Conservation (phyloP, 2,113 vertebrate genomes). For the Blennius ocellaris region DNA sequence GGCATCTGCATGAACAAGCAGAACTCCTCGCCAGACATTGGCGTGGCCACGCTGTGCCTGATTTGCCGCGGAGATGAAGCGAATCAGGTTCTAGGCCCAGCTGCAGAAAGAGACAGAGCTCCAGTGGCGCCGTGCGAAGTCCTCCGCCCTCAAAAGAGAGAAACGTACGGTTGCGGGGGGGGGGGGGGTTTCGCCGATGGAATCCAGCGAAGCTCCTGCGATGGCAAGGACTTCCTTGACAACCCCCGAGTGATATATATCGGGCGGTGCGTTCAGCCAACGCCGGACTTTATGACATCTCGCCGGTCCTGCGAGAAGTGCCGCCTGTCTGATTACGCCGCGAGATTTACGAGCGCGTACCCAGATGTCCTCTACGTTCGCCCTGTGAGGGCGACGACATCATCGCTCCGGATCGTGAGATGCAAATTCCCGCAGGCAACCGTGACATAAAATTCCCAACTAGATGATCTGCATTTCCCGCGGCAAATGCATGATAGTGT, state of each 20-base stretch:
- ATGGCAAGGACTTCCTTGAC: not conserved
- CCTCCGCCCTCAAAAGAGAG: no score
- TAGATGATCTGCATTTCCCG: no score
- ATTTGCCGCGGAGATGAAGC: no score
- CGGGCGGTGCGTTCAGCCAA: not conserved
- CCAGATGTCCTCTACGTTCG: conserved; percentile 24
- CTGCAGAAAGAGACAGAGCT: no score
- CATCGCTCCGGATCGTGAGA: not conserved
- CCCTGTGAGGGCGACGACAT: conserved; percentile 10
- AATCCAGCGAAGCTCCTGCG: conserved; percentile 20
- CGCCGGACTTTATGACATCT: conserved; percentile 9
- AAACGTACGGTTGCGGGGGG: not conserved
- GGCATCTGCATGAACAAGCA: no score
- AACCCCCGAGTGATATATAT: conserved; percentile 16
- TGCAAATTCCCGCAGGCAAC: no score
- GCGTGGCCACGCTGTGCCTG: no score
- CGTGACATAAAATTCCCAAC: conserved; percentile 3
- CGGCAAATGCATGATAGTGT: no score
- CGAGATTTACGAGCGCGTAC: conserved; percentile 32
- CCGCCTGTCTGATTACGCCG: conserved; percentile 23
- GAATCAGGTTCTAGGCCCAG: no score
- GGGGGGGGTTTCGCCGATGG: not conserved
- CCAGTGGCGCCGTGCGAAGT: no score
- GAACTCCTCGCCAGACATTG: no score
- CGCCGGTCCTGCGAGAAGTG: conserved; percentile 10